Percentiles rank a stretch among this genome's conserved stretches.
Conservation (phyloP, 2,113 vertebrate genomes). For the Phalacrocorax pelagicus region DNA sequence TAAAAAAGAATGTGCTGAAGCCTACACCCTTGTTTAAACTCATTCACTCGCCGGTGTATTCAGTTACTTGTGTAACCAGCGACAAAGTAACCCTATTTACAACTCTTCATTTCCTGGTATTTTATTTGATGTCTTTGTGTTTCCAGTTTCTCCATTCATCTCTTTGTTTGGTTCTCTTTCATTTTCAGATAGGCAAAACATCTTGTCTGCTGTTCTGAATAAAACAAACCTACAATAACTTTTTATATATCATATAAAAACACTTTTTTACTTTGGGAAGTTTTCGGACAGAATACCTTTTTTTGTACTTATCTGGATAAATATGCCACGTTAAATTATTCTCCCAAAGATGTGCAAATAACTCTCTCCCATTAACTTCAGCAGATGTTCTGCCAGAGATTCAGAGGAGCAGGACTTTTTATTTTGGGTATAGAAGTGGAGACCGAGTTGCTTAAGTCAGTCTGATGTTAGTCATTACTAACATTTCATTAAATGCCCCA, state of each 20-base stretch:
- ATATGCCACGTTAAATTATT: neutral
- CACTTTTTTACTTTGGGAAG: neutral
- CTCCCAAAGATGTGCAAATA: neutral
- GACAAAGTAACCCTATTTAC: constrained; percentile 60
- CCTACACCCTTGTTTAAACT: constrained; percentile 71
- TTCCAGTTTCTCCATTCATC: constrained; percentile 54
- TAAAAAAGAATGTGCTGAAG: constrained; percentile 69
- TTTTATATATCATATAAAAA: neutral
- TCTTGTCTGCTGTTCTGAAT: constrained; percentile 55
- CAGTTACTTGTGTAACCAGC: constrained; percentile 60
- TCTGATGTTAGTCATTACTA: neutral
- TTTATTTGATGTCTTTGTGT: constrained; percentile 62
- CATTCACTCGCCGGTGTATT: constrained; percentile 56
- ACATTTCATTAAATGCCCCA: neutral
- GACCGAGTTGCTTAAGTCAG: neutral
- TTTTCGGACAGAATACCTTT: neutral
- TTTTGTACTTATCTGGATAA: neutral
- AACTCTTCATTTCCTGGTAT: constrained; percentile 62
- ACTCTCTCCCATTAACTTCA: neutral
- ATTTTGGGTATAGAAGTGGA: neutral
- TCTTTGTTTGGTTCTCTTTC: constrained; percentile 46
- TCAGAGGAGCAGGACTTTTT: neutral
- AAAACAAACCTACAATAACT: constrained; percentile 35
- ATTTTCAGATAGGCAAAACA: constrained; percentile 50
- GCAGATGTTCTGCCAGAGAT: neutral